Base-by-base conservation (phyloP, 2,797 vertebrate genomes). In the Setipinna tenuifilis region DNA sequence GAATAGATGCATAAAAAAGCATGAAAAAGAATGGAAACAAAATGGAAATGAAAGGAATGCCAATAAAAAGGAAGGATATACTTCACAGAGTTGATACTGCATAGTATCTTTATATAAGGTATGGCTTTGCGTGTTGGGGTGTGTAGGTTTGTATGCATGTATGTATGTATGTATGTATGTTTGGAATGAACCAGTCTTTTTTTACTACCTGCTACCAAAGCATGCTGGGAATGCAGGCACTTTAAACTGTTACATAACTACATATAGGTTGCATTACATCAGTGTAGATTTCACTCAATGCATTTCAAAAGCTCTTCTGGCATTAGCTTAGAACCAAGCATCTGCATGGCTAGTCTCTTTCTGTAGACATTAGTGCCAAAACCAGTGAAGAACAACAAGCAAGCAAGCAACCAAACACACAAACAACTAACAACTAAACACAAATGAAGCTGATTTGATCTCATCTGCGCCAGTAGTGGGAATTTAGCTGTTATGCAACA, bases 81-180 rank as follows among this genome's bases (percentile, higher is more conserved):
- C 50, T 10, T 14, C 9, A 10, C 50, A 54, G 7, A 41, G 35
- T 5, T 41, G 35, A 41, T 41, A 41, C 35, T 41, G 58, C 2
- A 21, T 17, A 3, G 58, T 59, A n/a, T 19, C 3, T 59, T 59
- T n/a, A 21, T 59, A 17, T 59, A 59, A 5, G 19, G 58, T n/a
- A 19, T 59, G 5, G 17, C 58, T 59, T 0, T 19, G 11, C 58
- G 21, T 59, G 17, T 21, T 59, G 19, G 82, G 57, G n/a, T 80
- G 57, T 65, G 58, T 84, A 78, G 35, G 44, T 84, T 85, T 85
- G 83, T 59, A 59, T 59, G 58, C 11, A 59, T n/a, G 19, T 19
- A 59, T 19, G 57, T 17, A 58, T 19, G 17, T 50, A 12, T 50
- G 57, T 58, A 17, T 58, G 58, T 59, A 21, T 59, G 19, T 59